Conservation (phyloP, 92 coral and sea anemone genomes). For the Hydrozoanthus gracilis region DNA sequence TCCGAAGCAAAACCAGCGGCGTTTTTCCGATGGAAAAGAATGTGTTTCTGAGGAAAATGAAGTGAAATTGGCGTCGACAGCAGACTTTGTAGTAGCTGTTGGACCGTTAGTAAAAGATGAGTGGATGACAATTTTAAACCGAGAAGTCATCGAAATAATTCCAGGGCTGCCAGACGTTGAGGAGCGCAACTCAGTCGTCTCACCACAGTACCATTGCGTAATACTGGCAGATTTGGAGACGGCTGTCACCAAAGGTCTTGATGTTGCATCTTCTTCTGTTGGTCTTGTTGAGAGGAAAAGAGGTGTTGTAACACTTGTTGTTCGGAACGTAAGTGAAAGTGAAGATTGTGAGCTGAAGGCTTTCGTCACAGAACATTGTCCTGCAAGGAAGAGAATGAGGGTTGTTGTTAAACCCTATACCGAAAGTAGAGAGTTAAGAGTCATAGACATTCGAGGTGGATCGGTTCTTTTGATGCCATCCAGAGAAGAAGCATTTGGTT, state of each 20-base stretch:
- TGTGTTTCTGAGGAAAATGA: conserved; percentile 39
- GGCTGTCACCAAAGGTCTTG: conserved; percentile 30
- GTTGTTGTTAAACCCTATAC: conserved; percentile 62
- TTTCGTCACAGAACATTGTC: background rate
- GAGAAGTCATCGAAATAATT: conserved; percentile 60
- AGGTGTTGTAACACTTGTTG: conserved; percentile 43
- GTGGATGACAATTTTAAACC: conserved; percentile 66
- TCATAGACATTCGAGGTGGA: conserved; percentile 66
- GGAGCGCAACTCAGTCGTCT: conserved; percentile 52
- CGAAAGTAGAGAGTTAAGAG: conserved; percentile 51
- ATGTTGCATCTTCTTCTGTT: conserved; percentile 51
- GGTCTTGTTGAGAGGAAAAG: conserved; percentile 40
- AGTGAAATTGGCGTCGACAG: conserved; percentile 50
- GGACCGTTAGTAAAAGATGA: conserved; percentile 67
- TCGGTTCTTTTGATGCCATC: conserved; percentile 65
- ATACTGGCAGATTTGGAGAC: conserved; percentile 48
- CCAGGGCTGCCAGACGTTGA: conserved; percentile 69
- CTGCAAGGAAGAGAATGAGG: background rate
- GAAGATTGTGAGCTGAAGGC: conserved; percentile 32
- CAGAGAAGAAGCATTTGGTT: conserved; percentile 56
- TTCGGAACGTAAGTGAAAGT: conserved; percentile 53
- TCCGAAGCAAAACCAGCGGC: conserved; percentile 45
- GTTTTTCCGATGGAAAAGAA: background rate
- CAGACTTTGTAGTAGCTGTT: conserved; percentile 70
- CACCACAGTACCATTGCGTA: conserved; percentile 67